A percentile compares a stretch with the other conserved stretches of the same genome.
phyloP scores from a whole-genome alignment of 2,113 vertebrate genomes.

The Plecotus auritus region DNA sequence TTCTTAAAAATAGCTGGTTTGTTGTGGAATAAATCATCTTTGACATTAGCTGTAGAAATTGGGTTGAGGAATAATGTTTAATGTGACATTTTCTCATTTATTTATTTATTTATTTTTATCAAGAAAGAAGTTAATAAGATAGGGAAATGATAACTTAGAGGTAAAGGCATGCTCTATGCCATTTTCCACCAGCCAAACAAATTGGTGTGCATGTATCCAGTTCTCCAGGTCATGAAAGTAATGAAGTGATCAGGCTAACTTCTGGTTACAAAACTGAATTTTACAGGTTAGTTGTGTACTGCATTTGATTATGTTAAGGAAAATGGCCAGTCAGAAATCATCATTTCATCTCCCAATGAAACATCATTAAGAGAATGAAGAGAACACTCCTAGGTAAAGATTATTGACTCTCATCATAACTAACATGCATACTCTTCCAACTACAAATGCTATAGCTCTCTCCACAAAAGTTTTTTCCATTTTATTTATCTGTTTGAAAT shows the following conservation, averaged over 20 bases:
- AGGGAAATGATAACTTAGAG: conserved; percentile 1
- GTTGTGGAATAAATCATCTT: conserved; percentile 14
- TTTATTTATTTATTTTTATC: not conserved
- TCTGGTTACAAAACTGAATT: not conserved
- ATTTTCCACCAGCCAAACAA: not conserved
- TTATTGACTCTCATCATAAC: not conserved
- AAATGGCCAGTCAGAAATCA: not conserved
- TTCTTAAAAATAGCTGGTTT: not conserved
- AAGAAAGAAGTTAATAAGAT: not conserved
- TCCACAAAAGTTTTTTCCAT: not conserved
- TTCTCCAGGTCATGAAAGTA: not conserved
- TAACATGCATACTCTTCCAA: not conserved
- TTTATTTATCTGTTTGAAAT: not conserved
- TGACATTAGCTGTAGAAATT: conserved; percentile 26
- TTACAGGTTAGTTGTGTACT: not conserved
- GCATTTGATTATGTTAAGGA: not conserved
- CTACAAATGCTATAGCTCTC: not conserved
- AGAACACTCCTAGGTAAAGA: not conserved
- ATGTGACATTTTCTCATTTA: not conserved
- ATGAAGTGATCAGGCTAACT: not conserved
- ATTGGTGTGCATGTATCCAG: not conserved
- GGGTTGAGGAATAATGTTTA: not conserved
- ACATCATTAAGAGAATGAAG: not conserved
- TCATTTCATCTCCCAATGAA: not conserved
- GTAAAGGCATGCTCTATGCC: not conserved